These are phyloP conservation scores for Serinus canaria DNA, from an alignment of 2,113 vertebrate genomes.

Conservation along the genomic window DNA sequence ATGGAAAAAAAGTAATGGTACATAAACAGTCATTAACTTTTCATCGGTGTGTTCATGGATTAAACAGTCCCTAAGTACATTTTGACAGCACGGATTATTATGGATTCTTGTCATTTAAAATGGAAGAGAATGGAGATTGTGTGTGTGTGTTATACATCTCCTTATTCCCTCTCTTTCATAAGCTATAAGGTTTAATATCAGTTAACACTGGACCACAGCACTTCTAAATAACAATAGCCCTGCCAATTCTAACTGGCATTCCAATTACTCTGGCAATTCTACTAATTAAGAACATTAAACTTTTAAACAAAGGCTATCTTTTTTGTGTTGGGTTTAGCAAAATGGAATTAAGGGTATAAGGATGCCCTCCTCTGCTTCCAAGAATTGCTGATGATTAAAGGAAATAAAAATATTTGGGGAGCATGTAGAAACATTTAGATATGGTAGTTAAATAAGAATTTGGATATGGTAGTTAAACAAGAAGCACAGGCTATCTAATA, in stretches of 20 bases:
- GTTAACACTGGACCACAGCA: conserved; percentile 76
- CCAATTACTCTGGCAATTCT: conserved; percentile 77
- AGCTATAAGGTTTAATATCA: conserved; percentile 75
- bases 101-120: conserved; percentile 66
- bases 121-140: background rate
- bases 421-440: background rate
- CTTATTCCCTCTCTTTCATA: conserved; percentile 64
- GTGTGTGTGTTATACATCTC: conserved; percentile 41
- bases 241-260: conserved; percentile 80
- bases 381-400: conserved; percentile 1
- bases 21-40: conserved; percentile 7
- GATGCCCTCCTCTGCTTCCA: background rate
- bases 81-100: background rate
- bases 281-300: conserved; percentile 80
- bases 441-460: background rate
- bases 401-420: background rate
- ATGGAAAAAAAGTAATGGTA: too few relatives aligned
- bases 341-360: conserved; percentile 58
- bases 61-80: conserved; percentile 4
- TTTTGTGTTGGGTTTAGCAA: conserved; percentile 69
- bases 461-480: background rate
- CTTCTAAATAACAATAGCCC: conserved; percentile 76
- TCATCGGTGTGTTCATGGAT: background rate
- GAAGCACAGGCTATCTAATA: background rate
- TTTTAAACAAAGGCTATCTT: conserved; percentile 78